Conservation (phyloP, 2,113 vertebrate genomes). For the Aramus guarauna region DNA sequence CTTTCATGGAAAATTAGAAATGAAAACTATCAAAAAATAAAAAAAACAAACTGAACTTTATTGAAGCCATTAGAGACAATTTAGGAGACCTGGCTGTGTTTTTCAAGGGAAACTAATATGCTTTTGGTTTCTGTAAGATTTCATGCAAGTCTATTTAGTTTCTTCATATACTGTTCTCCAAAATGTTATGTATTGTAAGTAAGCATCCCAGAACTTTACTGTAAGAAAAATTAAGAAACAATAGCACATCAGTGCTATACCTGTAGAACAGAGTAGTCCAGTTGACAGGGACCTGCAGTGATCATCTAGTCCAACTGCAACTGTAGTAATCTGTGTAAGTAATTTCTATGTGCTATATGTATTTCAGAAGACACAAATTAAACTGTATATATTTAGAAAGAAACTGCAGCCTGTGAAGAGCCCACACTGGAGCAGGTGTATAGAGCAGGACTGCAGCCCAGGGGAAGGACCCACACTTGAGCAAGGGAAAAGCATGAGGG, state of each 20-base stretch:
- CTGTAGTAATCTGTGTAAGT: background rate
- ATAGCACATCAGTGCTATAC: background rate
- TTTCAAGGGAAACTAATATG: background rate
- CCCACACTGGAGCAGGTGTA: background rate
- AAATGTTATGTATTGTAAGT: background rate
- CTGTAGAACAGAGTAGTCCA: background rate
- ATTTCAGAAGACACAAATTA: background rate
- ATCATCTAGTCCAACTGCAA: background rate
- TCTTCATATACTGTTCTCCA: background rate
- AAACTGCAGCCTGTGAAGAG: background rate
- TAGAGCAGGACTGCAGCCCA: background rate
- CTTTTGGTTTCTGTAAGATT: background rate
- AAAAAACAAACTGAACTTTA: background rate
- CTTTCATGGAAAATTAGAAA: background rate
- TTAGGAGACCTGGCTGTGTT: background rate
- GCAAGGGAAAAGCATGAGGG: background rate
- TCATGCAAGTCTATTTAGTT: background rate
- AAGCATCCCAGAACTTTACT: background rate
- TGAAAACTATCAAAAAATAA: background rate
- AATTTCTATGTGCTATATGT: rapidly evolving
- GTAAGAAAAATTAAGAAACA: background rate
- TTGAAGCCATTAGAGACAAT: background rate
- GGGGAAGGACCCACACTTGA: background rate
- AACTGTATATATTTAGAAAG: background rate
- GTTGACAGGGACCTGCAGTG: background rate